Base-by-base conservation (phyloP, 92 coral and sea anemone genomes). In the Parazoanthus atlanticus region DNA sequence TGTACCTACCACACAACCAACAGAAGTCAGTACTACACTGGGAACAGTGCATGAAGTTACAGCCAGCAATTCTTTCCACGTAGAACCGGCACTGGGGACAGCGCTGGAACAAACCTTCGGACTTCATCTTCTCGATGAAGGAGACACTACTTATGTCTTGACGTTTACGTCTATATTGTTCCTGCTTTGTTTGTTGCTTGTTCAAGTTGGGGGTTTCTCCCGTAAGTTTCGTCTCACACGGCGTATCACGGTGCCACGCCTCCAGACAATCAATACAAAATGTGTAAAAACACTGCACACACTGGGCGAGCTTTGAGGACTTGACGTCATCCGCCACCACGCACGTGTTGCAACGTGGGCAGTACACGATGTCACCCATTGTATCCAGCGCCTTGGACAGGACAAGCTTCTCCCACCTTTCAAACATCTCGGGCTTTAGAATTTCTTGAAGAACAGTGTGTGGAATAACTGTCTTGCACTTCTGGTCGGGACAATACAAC, bases 191-290 rank as follows among this genome's bases (percentile, higher is more conserved):
- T 46, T 46, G 49, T 46, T 46, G 49, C 13, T 46, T 46, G 49
- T 46, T 46, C 49, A 46, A 46, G 49, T 46, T 46, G 1, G 49
- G 49, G 49, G 32, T 75, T 72, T 16, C 84, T 89, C n/a, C 71
- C 89, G 28, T 91, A 78, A 21, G 85, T 92, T 33, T 89, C 91
- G 11, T 86, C 92, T 81, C 86, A 88, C 99, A 97, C 7, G 92
- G 93, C 40, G 90, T 91, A 1, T 92, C 89, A 7, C 83, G 92
- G 88, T 97, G 99, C 99, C 99, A 97, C 8, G 90, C 91, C 67
- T 90, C 93, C 17, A 91, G 94, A 38, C 99, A 97, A 30, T 97
- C 99, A 16, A 95, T 96, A 71, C 99, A 97, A 86, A 97, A 95
- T 56, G 98, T 91, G 91, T 88, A 94, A 69, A 80, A 97, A 74